A percentile compares a stretch with the other conserved stretches of the same genome.
Conservation (phyloP, 2,113 vertebrate species). For the Toxotes chatareus region DNA sequence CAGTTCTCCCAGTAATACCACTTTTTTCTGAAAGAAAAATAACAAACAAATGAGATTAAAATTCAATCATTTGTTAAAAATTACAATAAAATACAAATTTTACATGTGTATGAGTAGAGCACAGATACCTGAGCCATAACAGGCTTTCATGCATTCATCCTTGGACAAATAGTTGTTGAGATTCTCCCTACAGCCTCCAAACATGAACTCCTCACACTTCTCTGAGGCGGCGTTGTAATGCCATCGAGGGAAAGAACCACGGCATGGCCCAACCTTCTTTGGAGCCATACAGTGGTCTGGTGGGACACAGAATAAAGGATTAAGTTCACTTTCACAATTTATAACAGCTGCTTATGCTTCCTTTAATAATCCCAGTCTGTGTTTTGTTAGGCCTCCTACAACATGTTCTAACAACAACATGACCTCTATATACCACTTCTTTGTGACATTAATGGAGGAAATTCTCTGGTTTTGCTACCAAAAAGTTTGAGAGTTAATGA, state of each 20-base stretch:
- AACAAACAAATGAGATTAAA: not conserved
- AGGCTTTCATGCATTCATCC: conserved; percentile 89
- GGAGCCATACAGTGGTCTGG: conserved; percentile 92
- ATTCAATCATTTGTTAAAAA: not conserved
- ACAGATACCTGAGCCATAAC: conserved; percentile 71
- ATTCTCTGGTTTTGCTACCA: not conserved
- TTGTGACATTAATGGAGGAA: not conserved
- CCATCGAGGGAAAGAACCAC: conserved; percentile 92
- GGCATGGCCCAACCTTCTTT: conserved; percentile 91
- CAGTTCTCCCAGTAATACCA: conserved; percentile 7
- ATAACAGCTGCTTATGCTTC: not conserved
- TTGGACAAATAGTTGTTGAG: conserved; percentile 92
- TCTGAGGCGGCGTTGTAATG: conserved; percentile 87
- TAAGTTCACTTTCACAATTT: not conserved
- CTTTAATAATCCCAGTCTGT: not conserved
- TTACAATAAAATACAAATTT: not conserved
- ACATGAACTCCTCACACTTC: conserved; percentile 88
- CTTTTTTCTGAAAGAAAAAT: conserved; percentile 44
- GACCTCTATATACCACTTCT: not conserved
- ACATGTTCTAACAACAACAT: not conserved
- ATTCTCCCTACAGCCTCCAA: conserved; percentile 93
- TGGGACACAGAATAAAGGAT: conserved; percentile 1
- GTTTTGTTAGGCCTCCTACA: not conserved
- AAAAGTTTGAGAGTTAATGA: not conserved
- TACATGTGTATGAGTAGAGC: not conserved